A percentile compares a stretch with the other conserved stretches of the same genome.
Conservation (phyloP, 2,797 vertebrate genomes). For the Halcyon chelicuti region DNA sequence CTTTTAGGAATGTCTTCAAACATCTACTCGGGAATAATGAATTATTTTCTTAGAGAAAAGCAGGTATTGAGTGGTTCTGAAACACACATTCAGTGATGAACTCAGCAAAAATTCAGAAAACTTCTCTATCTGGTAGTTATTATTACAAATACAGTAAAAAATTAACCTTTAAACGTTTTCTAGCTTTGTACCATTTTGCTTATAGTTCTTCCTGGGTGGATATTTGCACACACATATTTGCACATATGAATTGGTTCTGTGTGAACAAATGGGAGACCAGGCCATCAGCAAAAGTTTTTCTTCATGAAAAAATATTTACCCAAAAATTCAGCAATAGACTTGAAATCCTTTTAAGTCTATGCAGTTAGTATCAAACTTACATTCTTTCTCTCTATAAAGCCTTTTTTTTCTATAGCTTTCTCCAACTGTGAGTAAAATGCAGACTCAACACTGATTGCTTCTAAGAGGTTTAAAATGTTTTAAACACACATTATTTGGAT, state of each 20-base stretch:
- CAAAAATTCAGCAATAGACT: neutral
- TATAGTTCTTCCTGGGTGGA: neutral
- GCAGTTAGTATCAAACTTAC: neutral
- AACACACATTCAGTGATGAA: neutral
- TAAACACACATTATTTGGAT: neutral
- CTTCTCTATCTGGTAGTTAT: neutral
- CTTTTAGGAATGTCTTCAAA: neutral
- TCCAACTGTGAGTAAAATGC: neutral
- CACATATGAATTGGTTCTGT: neutral
- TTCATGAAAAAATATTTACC: neutral
- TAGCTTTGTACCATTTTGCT: neutral
- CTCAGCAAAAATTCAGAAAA: neutral
- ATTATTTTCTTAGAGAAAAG: neutral
- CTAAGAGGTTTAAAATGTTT: slow-evolving; percentile 1
- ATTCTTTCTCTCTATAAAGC: neutral
- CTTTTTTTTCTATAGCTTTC: neutral
- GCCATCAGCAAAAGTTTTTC: neutral
- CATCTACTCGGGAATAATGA: neutral
- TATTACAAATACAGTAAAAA: neutral
- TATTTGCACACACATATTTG: neutral
- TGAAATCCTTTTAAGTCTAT: neutral
- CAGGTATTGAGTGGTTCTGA: neutral
- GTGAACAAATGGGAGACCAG: neutral
- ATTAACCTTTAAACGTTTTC: neutral
- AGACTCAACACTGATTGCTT: neutral